Percentiles rank a stretch among this genome's conserved stretches.
Conservation (phyloP, 2,797 vertebrate genomes). For the Borostomias antarcticus region DNA sequence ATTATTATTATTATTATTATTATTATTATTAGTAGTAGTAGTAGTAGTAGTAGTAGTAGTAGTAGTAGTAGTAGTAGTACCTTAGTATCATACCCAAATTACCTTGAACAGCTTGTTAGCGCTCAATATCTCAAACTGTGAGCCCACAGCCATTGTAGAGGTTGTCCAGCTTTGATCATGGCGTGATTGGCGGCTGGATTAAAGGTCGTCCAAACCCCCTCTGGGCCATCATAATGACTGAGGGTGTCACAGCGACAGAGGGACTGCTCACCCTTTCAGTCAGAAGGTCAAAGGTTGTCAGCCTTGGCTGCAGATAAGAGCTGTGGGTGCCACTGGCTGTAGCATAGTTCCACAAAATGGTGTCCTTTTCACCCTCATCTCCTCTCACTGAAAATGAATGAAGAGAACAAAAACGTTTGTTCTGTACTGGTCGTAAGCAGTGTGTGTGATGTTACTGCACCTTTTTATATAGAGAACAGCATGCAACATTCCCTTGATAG, state of each 20-base stretch:
- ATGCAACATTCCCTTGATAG: too few species aligned
- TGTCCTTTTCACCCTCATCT: too few species aligned
- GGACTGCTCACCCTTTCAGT: conserved; percentile 33
- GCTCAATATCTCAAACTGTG: conserved; percentile 8
- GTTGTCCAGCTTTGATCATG: conserved; percentile 38
- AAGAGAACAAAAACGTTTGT: too few species aligned
- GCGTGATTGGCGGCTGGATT: conserved; percentile 32
- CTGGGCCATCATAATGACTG: background rate
- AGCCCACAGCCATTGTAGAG: background rate
- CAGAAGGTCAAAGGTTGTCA: conserved; percentile 28
- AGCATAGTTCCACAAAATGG: too few species aligned
- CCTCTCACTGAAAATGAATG: too few species aligned
- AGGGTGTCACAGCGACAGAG: conserved; percentile 9
- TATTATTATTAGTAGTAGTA: too few species aligned
- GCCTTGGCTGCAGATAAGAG: conserved; percentile 13
- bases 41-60: too few species aligned
- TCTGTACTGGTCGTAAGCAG: too few species aligned
- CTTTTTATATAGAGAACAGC: too few species aligned
- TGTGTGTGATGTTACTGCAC: too few species aligned
- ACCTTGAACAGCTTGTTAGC: background rate
- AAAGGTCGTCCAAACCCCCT: conserved; percentile 29
- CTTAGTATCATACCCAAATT: background rate
- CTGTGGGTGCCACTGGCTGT: background rate
- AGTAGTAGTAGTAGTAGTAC: too few species aligned
- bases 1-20: too few species aligned